A percentile compares a stretch with the other conserved stretches of the same genome.
Conservation (phyloP, 2,113 vertebrate species). For the Grammomys surdaster region DNA sequence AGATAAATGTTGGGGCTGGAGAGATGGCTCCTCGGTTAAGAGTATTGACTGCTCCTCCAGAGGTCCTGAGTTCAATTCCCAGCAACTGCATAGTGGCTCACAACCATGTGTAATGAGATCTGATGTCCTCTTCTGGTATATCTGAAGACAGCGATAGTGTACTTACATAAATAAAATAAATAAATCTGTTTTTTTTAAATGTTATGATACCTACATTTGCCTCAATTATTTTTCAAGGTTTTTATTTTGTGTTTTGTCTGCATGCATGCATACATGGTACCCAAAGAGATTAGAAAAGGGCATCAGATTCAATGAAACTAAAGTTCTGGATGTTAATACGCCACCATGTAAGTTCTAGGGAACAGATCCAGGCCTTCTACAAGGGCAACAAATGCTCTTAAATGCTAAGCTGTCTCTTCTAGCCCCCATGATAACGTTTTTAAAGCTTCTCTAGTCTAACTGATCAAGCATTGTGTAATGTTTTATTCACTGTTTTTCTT, state of each 20-base stretch:
- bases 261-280: neutral
- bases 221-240: neutral
- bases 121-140: too few species aligned
- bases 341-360: neutral
- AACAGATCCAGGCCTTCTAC: neutral
- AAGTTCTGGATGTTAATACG: neutral
- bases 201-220: neutral
- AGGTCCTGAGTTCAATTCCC: too few species aligned
- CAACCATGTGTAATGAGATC: too few species aligned
- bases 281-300: neutral
- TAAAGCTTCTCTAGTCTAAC: neutral
- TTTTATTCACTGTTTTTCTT: neutral
- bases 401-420: neutral
- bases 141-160: too few species aligned
- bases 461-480: neutral
- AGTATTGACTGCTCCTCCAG: too few species aligned
- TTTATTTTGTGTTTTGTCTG: neutral
- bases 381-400: neutral
- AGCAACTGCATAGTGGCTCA: too few species aligned
- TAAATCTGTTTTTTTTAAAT: neutral
- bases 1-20: too few species aligned
- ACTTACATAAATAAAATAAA: too few species aligned
- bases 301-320: neutral
- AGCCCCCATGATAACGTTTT: neutral
- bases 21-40: too few species aligned